A percentile compares a stretch with the other conserved stretches of the same genome.
These are phyloP conservation scores for Drosophila quinaria DNA, from an alignment of 2,888 invertebrate species.

Conservation along the genomic window DNA sequence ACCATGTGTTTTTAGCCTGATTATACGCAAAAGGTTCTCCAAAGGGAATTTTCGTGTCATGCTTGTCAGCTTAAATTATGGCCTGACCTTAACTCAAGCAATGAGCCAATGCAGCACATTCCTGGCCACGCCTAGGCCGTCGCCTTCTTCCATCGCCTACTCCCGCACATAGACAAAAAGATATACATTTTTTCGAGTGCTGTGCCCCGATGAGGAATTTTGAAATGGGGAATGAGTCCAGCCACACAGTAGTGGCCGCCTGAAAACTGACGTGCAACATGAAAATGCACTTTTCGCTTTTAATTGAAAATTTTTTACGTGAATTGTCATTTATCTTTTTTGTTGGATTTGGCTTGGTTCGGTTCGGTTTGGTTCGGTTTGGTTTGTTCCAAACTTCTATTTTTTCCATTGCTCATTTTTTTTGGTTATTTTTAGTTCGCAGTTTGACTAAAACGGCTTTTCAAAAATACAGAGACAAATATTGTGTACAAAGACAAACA, in stretches of 20 bases:
- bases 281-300: constrained; percentile 82
- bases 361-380: constrained; percentile 24
- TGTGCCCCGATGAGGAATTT: constrained; percentile 29
- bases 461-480: constrained; percentile 33
- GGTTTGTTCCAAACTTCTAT: constrained; percentile 41
- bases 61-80: constrained; percentile 80
- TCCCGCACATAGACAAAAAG: constrained; percentile 17
- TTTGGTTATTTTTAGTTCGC: constrained; percentile 55
- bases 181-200: constrained; percentile 44
- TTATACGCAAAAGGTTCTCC: constrained; percentile 65
- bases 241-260: constrained; percentile 31
- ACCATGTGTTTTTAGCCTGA: constrained; percentile 77
- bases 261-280: constrained; percentile 75
- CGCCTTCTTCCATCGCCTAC: background rate
- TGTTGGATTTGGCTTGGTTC: constrained; percentile 32
- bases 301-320: constrained; percentile 76
- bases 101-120: constrained; percentile 32
- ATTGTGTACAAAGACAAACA: constrained; percentile 12
- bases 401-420: constrained; percentile 8
- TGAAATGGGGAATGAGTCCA: no score
- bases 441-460: constrained; percentile 41
- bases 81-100: constrained; percentile 73
- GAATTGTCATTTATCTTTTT: constrained; percentile 70
- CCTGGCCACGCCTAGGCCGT: constrained; percentile 34
- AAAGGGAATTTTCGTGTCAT: constrained; percentile 80